Evolutionary conservation across 2,113 vertebrate genomes (phyloP).

Genomic region (Apteryx owenii): DNA sequence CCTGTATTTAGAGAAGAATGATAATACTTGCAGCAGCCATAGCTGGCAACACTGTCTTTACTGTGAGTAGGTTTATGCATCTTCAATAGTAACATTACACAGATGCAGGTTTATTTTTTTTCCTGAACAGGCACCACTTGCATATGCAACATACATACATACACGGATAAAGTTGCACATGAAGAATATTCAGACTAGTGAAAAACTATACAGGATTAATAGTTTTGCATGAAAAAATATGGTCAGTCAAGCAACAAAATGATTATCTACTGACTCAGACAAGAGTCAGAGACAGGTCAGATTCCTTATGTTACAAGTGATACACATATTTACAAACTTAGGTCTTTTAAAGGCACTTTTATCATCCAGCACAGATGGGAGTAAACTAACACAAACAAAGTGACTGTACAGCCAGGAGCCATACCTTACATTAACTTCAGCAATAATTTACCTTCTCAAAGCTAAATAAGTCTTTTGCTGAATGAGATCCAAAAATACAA

Average conservation of each 20-base stretch:
- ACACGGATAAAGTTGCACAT: not conserved
- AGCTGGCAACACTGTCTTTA: not conserved
- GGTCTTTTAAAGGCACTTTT: not conserved
- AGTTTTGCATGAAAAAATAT: not conserved
- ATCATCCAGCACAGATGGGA: not conserved
- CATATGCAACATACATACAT: rapidly evolving
- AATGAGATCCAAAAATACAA: not conserved
- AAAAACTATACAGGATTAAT: not conserved
- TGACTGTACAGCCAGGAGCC: not conserved
- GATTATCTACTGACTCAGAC: not conserved
- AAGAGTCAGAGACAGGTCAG: not conserved
- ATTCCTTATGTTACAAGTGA: not conserved
- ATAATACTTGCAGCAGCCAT: not conserved
- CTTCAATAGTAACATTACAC: not conserved
- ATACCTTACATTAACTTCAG: not conserved
- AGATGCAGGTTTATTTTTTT: not conserved
- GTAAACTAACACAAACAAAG: not conserved
- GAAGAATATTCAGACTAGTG: not conserved
- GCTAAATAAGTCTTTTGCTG: not conserved
- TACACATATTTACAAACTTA: rapidly evolving
- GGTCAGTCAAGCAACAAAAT: not conserved
- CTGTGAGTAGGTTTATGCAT: not conserved
- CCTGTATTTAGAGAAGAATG: not conserved
- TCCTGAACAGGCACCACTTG: not conserved
- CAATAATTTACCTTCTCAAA: not conserved